phyloP scores from a whole-genome alignment of 2,888 invertebrate species.

The Tineola bisselliella region DNA sequence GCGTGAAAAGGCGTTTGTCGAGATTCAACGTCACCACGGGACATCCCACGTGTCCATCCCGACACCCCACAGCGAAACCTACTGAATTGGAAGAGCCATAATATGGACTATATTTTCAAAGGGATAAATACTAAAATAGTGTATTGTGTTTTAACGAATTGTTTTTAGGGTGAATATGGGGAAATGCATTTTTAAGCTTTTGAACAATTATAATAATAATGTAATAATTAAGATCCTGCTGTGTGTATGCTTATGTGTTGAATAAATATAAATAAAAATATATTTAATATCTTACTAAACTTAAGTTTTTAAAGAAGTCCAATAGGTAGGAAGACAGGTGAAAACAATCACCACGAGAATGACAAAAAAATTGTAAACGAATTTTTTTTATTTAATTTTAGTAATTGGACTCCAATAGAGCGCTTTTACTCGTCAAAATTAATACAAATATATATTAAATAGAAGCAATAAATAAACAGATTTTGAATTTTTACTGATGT shows the following conservation, averaged over 20 bases:
- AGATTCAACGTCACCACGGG: constrained; percentile 54
- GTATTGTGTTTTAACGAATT: not conserved
- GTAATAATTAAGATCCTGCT: constrained; percentile 19
- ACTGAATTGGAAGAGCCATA: not conserved
- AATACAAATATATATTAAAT: no score
- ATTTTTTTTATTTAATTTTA: no score
- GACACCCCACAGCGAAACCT: not conserved
- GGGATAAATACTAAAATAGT: not conserved
- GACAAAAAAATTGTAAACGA: no score
- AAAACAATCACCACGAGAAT: no score
- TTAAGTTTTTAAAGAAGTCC: no score
- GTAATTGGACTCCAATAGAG: no score
- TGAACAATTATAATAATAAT: constrained; percentile 54
- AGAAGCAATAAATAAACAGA: no score
- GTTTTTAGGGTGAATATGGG: not conserved
- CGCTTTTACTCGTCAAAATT: no score
- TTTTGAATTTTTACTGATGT: no score
- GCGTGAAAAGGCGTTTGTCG: constrained; percentile 56
- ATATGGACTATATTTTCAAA: not conserved
- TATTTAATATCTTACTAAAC: no score
- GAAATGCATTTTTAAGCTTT: constrained; percentile 27
- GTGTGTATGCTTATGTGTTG: not conserved
- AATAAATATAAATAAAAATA: not conserved
- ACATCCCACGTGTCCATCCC: constrained; percentile 25
- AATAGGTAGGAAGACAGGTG: no score